These are phyloP conservation scores for Denticeps clupeoides DNA, from an alignment of 2,797 vertebrate genomes.

Conservation along the genomic window DNA sequence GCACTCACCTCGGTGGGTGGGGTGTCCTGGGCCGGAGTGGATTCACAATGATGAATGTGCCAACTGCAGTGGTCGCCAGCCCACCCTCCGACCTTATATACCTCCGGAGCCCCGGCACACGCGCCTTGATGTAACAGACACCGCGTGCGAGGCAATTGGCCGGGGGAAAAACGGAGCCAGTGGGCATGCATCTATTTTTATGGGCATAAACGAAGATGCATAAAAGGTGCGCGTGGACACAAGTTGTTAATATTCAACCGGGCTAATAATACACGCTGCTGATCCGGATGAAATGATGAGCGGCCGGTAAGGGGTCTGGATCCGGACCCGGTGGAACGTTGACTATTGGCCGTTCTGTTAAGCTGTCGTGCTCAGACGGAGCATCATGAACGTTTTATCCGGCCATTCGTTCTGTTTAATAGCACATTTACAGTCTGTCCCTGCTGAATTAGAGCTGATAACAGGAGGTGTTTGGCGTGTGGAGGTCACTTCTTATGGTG, in stretches of 20 bases:
- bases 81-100: conserved; percentile 55
- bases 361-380: too few species aligned
- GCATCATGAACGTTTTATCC: too few species aligned
- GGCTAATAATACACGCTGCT: conserved; percentile 68
- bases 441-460: too few species aligned
- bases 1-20: conserved; percentile 64
- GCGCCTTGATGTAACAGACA: conserved; percentile 67
- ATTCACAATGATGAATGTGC: conserved; percentile 53
- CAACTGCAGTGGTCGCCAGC: conserved; percentile 55
- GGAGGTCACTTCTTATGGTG: too few species aligned
- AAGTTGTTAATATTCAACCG: conserved; percentile 64
- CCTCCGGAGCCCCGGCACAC: conserved; percentile 51
- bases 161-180: conserved; percentile 67
- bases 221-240: conserved; percentile 66
- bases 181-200: conserved; percentile 75
- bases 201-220: conserved; percentile 70
- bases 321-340: too few species aligned
- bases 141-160: conserved; percentile 53
- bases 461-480: too few species aligned
- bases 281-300: conserved; percentile 51
- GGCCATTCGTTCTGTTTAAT: too few species aligned
- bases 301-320: too few species aligned
- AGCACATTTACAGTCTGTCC: too few species aligned
- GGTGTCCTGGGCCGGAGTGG: conserved; percentile 43
- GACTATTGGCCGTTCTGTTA: too few species aligned